These are phyloP conservation scores for Cantharis lateralis DNA, from an alignment of 2,888 invertebrate genomes.

Conservation along the genomic window DNA sequence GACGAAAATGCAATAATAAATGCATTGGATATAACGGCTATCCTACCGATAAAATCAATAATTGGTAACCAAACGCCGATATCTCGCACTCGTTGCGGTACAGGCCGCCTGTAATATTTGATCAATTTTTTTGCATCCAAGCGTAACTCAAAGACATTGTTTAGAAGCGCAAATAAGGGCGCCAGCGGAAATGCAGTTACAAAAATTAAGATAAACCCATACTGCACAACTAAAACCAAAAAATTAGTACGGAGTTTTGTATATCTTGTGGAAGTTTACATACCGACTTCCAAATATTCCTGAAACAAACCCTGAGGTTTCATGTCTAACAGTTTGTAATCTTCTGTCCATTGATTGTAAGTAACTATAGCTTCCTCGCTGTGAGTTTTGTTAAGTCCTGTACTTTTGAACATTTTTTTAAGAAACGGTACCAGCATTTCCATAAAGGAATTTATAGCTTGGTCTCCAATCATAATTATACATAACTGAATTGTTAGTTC, in stretches of 20 bases:
- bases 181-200: slow-evolving; percentile 86
- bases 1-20: slow-evolving; percentile 81
- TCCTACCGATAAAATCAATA: slow-evolving; percentile 72
- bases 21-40: slow-evolving; percentile 80
- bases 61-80: slow-evolving; percentile 83
- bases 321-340: slow-evolving; percentile 69
- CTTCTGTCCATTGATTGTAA: slow-evolving; percentile 74
- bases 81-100: slow-evolving; percentile 72
- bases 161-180: slow-evolving; percentile 79
- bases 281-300: slow-evolving; percentile 88
- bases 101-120: slow-evolving; percentile 72
- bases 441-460: slow-evolving; percentile 74
- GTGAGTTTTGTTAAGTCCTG: slow-evolving; percentile 55
- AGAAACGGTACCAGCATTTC: slow-evolving; percentile 75
- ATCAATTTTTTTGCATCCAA: slow-evolving; percentile 83
- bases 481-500: slow-evolving; percentile 84
- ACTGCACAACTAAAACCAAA: slow-evolving; percentile 70
- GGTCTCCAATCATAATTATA: slow-evolving; percentile 87
- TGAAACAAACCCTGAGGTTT: slow-evolving; percentile 72
- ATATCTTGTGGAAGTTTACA: slow-evolving; percentile 32
- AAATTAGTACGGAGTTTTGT: neutral
- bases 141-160: slow-evolving; percentile 83
- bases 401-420: slow-evolving; percentile 62
- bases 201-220: slow-evolving; percentile 84
- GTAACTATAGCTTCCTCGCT: slow-evolving; percentile 56